Conservation (phyloP, 2,888 invertebrate genomes). For the Drosophila nigritarsus region DNA sequence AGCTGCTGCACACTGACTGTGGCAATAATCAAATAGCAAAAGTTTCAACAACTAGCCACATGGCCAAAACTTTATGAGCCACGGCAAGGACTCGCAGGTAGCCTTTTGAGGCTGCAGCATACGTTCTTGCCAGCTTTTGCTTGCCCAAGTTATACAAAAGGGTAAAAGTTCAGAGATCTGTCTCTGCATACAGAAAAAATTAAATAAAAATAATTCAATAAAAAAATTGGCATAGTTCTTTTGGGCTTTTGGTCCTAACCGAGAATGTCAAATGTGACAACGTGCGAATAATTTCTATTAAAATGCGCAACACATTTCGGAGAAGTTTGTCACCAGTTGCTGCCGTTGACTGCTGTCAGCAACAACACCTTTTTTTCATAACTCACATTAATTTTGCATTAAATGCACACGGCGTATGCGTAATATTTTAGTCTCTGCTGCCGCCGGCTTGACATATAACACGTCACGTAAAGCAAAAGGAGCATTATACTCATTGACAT, state of each 20-base stretch:
- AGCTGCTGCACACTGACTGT: constrained; percentile 10
- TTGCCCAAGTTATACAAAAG: constrained; percentile 28
- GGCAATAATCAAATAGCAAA: constrained; percentile 55
- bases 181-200: constrained; percentile 7
- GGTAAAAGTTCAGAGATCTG: constrained; percentile 4
- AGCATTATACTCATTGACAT: constrained; percentile 42
- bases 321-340: constrained; percentile 54
- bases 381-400: constrained; percentile 43
- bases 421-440: constrained; percentile 46
- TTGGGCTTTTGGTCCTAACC: constrained; percentile 19
- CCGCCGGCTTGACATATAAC: constrained; percentile 44
- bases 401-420: constrained; percentile 55
- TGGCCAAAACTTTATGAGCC: constrained; percentile 37
- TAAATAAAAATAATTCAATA: constrained; percentile 69
- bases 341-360: neutral
- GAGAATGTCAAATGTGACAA: constrained; percentile 31
- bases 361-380: constrained; percentile 48
- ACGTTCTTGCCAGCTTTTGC: constrained; percentile 10
- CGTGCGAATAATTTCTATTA: constrained; percentile 60
- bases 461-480: constrained; percentile 18
- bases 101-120: constrained; percentile 8
- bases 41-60: constrained; percentile 50
- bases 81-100: constrained; percentile 8
- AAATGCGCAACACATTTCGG: constrained; percentile 62
- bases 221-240: constrained; percentile 20